Conservation (phyloP, 2,797 vertebrate species). For the Oceanodroma leucorhoa region DNA sequence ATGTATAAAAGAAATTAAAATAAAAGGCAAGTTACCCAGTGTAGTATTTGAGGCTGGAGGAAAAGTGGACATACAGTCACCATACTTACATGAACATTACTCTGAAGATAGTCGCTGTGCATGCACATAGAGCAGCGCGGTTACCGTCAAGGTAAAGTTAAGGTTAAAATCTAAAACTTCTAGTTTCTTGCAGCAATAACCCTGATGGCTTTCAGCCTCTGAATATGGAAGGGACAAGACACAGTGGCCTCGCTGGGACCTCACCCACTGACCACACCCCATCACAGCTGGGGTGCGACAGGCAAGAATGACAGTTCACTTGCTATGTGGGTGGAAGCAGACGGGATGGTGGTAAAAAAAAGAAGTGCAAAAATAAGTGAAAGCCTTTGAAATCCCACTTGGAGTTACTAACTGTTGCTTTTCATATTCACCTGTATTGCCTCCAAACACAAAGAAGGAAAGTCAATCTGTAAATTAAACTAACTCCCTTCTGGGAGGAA, state of each 20-base stretch:
- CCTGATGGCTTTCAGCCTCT: neutral
- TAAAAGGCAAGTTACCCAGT: neutral
- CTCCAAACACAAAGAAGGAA: neutral
- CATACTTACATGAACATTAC: neutral
- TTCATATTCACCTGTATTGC: neutral
- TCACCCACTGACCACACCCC: neutral
- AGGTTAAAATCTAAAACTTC: neutral
- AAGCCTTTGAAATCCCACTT: neutral
- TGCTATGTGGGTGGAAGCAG: neutral
- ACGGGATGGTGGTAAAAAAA: neutral
- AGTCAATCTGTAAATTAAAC: neutral
- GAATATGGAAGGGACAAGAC: neutral
- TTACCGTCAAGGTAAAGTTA: neutral
- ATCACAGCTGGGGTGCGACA: neutral
- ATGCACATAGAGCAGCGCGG: accelerated
- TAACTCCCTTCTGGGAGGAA: neutral
- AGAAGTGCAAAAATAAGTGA: neutral
- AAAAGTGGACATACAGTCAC: neutral
- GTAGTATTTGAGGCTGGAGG: neutral
- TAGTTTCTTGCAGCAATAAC: neutral
- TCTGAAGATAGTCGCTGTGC: neutral
- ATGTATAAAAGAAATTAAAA: neutral
- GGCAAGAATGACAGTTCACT: neutral
- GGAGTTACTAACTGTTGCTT: neutral
- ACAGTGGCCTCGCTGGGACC: neutral